Evolutionary conservation across 2,113 vertebrate species (phyloP), one percentile per base, ranked within the genome.

Genomic region (Empidonax alnorum): DNA sequence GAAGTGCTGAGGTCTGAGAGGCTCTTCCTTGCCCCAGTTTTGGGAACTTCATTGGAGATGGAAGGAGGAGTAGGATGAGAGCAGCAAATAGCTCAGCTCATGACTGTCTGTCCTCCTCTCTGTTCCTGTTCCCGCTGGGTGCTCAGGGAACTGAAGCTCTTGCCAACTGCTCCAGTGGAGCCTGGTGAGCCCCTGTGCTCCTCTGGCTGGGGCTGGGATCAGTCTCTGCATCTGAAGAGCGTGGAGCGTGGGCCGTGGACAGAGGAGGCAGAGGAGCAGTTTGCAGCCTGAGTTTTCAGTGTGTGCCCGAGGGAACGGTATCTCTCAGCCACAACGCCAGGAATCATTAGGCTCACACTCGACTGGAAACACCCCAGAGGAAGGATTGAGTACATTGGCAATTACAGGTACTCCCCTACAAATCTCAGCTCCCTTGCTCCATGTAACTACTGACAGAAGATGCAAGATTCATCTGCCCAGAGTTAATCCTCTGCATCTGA

Each of bases 221-320:
- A 44, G 44, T 49, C 47, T 41, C 62, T 75, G 41, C 4, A 8
- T 42, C 66, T 74, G 61, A 33, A 6, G 31, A 18, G n/a, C 7
- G 9, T 0, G 0, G 44, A 25, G 52, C 0, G 19, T 15, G 20
- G 61, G 53, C 21, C 39, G 7, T 15, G 47, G 31, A 12, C 8
- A 9, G 81, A 24, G 39, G 49, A n/a, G 84, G 14, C 80, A 27
- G 42, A 39, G 5, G 14, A 77, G 73, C 18, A 78, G 50, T 91
- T 75, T 53, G 44, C 81, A 75, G 55, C 25, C 42, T 79, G 53
- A 28, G 7, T 44, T 14, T 33, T 47, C 27, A 62, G 20, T 4
- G 35, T 59, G 37, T 63, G 83, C 62, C 73, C 63, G 24, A 42
- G 66, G 11, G 74, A 46, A 46, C 31, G 52, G 9, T 10, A 8